These are phyloP conservation scores for Rhyacophila brunnea DNA, from an alignment of 1,140 invertebrate species.

Conservation along the genomic window DNA sequence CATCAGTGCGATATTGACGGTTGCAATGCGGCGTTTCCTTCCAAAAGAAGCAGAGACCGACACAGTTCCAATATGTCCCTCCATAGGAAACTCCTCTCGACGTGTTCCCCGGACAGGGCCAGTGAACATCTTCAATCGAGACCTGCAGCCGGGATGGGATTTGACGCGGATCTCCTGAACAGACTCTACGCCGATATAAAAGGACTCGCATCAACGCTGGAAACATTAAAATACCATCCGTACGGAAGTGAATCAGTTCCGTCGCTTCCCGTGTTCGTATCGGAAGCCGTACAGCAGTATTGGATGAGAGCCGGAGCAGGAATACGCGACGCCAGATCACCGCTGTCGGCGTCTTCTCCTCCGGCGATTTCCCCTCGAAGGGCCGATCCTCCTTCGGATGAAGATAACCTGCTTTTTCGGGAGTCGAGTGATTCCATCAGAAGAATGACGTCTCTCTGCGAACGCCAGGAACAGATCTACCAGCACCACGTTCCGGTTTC, in stretches of 20 bases:
- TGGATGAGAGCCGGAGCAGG: conserved; percentile 45
- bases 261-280: conserved; percentile 45
- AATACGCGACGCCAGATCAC: conserved; percentile 46
- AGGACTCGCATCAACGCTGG: conserved; percentile 51
- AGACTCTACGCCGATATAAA: conserved; percentile 75
- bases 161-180: conserved; percentile 74
- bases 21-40: conserved; percentile 90
- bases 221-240: conserved; percentile 47
- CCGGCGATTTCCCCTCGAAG: conserved; percentile 50
- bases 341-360: conserved; percentile 51
- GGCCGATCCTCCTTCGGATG: conserved; percentile 47
- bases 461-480: conserved; percentile 54
- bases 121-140: conserved; percentile 40
- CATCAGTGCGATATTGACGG: conserved; percentile 90
- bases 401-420: conserved; percentile 54
- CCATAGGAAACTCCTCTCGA: conserved; percentile 80
- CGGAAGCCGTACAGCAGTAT: conserved; percentile 54
- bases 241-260: conserved; percentile 46
- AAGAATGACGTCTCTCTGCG: conserved; percentile 54
- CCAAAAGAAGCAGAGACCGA: conserved; percentile 86
- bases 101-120: conserved; percentile 57
- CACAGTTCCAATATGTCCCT: conserved; percentile 89
- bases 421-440: conserved; percentile 51
- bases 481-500: conserved; percentile 56
- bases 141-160: conserved; percentile 63